A percentile compares a stretch with the other conserved stretches of the same genome.
Conservation (phyloP, 2,888 invertebrate genomes). For the Didymodactylos carnosus region DNA sequence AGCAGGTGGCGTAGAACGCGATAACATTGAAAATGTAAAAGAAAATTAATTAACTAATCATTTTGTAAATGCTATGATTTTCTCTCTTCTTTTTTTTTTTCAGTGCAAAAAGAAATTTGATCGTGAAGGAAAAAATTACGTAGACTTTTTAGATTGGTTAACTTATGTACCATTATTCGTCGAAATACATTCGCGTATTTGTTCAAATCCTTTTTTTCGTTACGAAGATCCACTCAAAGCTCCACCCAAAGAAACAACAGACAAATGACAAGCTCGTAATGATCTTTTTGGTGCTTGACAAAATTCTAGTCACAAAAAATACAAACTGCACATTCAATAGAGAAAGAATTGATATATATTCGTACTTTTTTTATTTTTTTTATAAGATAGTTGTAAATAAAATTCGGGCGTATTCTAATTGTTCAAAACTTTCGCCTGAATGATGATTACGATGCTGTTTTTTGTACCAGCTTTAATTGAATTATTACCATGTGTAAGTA, state of each 20-base stretch:
- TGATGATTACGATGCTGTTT: too few relatives aligned
- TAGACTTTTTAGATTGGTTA: slow-evolving; percentile 32
- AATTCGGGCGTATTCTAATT: too few relatives aligned
- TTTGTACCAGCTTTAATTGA: too few relatives aligned
- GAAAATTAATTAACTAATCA: neutral
- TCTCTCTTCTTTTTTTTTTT: slow-evolving; percentile 4
- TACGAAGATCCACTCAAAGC: neutral
- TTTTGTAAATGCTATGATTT: neutral
- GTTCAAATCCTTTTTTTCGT: slow-evolving; percentile 24
- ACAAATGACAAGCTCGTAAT: too few relatives aligned
- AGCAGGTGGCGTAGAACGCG: slow-evolving; percentile 28
- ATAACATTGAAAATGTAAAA: slow-evolving; percentile 26
- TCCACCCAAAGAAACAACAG: neutral
- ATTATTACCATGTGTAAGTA: too few relatives aligned
- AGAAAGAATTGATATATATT: too few relatives aligned
- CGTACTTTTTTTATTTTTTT: too few relatives aligned
- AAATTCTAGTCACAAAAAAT: too few relatives aligned
- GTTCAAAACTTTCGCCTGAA: too few relatives aligned
- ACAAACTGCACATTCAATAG: too few relatives aligned
- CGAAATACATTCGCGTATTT: slow-evolving; percentile 29
- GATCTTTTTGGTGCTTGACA: too few relatives aligned
- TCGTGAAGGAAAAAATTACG: slow-evolving; percentile 25
- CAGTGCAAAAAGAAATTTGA: slow-evolving; percentile 31
- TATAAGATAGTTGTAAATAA: too few relatives aligned
- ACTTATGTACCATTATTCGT: slow-evolving; percentile 33